Evolutionary conservation across 2,797 vertebrate genomes (phyloP).

Genomic region (Acomys russatus): DNA sequence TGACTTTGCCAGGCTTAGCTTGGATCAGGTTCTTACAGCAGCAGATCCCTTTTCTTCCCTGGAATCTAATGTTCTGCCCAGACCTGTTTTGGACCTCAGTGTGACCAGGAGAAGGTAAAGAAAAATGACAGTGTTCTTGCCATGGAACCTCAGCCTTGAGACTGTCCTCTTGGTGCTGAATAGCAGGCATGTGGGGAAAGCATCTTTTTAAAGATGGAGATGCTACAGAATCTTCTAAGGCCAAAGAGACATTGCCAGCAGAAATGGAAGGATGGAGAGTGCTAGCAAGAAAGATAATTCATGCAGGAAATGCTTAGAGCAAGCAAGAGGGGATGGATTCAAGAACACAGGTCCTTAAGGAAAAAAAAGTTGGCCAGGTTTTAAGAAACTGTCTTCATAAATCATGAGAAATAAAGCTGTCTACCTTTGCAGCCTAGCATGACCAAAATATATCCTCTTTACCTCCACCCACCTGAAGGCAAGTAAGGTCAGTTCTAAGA

Average conservation of each 20-base stretch:
- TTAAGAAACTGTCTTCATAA: constrained; percentile 50
- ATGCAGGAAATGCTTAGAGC: not conserved
- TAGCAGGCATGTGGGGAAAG: not conserved
- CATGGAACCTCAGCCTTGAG: not conserved
- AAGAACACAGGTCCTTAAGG: constrained; percentile 29
- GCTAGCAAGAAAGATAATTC: not conserved
- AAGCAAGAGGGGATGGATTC: not conserved
- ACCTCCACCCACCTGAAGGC: not conserved
- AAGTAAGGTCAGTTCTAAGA: constrained; percentile 7
- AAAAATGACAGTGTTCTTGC: not conserved
- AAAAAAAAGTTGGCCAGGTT: constrained; percentile 21
- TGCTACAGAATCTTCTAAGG: not conserved
- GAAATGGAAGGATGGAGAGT: not conserved
- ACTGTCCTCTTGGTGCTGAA: not conserved
- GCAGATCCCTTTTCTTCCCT: not conserved
- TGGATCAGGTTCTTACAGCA: not conserved
- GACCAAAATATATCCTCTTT: constrained; percentile 8
- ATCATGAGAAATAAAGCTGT: constrained; percentile 64
- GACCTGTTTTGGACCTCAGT: not conserved
- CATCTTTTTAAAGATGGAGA: not conserved
- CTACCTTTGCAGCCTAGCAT: not conserved
- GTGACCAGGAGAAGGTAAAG: not conserved
- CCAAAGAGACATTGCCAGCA: not conserved
- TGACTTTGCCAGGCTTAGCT: not conserved
- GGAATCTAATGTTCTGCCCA: not conserved